Percentiles rank a stretch among this genome's conserved stretches.
Evolutionary conservation across 2,888 invertebrate genomes (phyloP).

Genomic region (Camponotus fellah): DNA sequence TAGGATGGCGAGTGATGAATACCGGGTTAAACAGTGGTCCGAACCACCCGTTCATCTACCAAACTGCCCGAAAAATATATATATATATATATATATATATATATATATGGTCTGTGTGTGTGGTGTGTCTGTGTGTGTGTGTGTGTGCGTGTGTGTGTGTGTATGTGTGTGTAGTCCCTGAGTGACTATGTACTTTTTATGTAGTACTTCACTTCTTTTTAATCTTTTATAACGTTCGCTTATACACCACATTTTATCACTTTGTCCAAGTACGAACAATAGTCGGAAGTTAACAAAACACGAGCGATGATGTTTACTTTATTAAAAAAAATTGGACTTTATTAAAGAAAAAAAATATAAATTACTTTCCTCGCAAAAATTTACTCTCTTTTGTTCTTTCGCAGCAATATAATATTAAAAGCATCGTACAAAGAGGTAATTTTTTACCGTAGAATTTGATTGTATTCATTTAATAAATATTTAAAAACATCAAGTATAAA

Average conservation of each 20-base stretch:
- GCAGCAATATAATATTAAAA: conserved; percentile 14
- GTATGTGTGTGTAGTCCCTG: too few species aligned
- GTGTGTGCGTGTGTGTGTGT: too few species aligned
- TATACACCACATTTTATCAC: not conserved
- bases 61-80: conserved; percentile 39
- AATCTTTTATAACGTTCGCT: conserved; percentile 4
- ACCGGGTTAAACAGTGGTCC: conserved; percentile 52
- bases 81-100: too few species aligned
- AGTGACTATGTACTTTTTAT: not conserved
- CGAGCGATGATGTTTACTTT: not conserved
- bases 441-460: conserved; percentile 29
- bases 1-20: conserved; percentile 54
- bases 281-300: not conserved
- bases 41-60: conserved; percentile 5
- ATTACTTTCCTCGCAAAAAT: not conserved
- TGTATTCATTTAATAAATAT: conserved; percentile 15
- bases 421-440: conserved; percentile 15
- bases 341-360: not conserved
- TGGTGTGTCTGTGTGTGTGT: too few species aligned
- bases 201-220: not conserved
- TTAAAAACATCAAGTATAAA: conserved; percentile 7
- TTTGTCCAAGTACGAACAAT: not conserved
- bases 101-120: too few species aligned
- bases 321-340: not conserved
- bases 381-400: not conserved